Evolutionary conservation across 2,113 vertebrate genomes (phyloP).

Genomic region (Pantherophis guttatus): DNA sequence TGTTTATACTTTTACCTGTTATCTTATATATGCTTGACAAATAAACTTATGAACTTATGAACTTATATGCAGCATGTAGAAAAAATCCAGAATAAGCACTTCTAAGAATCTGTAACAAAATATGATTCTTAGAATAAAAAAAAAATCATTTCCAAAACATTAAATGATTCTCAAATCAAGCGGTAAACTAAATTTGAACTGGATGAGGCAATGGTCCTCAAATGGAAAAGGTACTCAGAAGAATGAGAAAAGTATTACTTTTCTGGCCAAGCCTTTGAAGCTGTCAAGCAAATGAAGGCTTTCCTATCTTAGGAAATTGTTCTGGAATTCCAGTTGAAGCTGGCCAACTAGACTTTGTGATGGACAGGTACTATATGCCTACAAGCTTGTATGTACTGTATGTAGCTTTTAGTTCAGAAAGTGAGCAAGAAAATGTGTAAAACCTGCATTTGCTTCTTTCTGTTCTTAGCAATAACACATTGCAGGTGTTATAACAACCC

Average conservation of each 20-base stretch:
- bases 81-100: not conserved
- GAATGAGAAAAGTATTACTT: not conserved
- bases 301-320: not conserved
- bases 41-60: too few species aligned
- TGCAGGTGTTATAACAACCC: not conserved
- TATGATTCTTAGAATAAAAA: not conserved
- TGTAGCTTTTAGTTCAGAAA: not conserved
- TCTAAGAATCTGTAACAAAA: not conserved
- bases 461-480: not conserved
- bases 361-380: not conserved
- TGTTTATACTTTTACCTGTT: too few species aligned
- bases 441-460: not conserved
- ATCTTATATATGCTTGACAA: too few species aligned
- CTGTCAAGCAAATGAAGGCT: not conserved
- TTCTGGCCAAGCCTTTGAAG: not conserved
- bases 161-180: not conserved
- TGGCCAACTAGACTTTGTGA: not conserved
- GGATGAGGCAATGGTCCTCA: not conserved
- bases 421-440: not conserved
- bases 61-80: not conserved
- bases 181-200: not conserved
- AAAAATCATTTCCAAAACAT: not conserved
- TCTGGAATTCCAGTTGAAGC: not conserved
- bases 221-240: not conserved
- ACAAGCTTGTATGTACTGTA: not conserved